Evolutionary conservation across 2,113 vertebrate genomes (phyloP).

Genomic region (Actinemys pallida): DNA sequence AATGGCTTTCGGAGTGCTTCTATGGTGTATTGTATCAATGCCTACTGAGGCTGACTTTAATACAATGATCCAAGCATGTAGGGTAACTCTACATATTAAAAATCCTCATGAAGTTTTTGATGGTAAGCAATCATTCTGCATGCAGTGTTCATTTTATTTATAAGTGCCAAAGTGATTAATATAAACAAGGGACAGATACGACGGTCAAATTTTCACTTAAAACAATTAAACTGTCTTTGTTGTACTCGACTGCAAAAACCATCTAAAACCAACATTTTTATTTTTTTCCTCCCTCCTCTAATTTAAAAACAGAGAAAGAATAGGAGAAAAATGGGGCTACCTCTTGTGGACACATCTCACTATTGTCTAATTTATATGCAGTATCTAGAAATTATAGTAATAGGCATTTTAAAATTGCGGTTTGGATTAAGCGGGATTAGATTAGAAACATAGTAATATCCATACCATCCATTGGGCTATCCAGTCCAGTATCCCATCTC

Average conservation of each 20-base stretch:
- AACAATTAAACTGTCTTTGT: neutral
- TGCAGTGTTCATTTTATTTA: conserved; percentile 66
- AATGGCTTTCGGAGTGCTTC: conserved; percentile 60
- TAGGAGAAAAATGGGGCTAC: neutral
- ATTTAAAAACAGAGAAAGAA: conserved; percentile 13
- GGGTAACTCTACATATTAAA: conserved; percentile 48
- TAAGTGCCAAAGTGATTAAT: conserved; percentile 53
- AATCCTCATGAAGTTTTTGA: conserved; percentile 64
- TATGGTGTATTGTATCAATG: conserved; percentile 68
- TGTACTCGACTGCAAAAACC: conserved; percentile 11
- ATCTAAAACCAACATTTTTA: conserved; percentile 8
- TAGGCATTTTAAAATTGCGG: neutral
- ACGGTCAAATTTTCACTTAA: conserved; percentile 56
- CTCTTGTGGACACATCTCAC: neutral
- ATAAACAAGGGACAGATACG: conserved; percentile 21
- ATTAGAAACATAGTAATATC: neutral
- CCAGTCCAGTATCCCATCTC: neutral
- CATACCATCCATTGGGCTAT: neutral
- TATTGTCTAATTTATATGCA: neutral
- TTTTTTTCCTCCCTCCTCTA: conserved; percentile 3
- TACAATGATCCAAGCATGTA: conserved; percentile 59
- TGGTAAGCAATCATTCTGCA: conserved; percentile 62
- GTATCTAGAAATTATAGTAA: neutral
- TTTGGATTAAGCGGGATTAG: neutral
- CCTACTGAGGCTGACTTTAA: conserved; percentile 71